phyloP scores from a whole-genome alignment of 1,140 invertebrate species.

The Neodiprion fabricii region DNA sequence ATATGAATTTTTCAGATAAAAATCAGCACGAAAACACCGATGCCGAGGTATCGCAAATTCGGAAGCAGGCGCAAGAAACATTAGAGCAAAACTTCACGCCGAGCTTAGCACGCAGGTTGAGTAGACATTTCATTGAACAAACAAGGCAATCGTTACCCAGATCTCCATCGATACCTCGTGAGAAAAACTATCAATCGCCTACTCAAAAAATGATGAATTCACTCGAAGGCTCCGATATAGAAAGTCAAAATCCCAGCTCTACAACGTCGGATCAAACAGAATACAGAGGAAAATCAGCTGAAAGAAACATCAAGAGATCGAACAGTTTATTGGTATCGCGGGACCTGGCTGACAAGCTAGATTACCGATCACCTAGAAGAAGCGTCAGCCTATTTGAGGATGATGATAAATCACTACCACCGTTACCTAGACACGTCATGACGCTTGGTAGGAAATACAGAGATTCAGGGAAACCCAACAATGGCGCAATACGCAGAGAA shows the following conservation, averaged over 20 bases:
- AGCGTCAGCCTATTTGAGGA: conserved; percentile 55
- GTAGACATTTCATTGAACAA: conserved; percentile 54
- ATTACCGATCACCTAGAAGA: conserved; percentile 35
- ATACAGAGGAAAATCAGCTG: conserved; percentile 36
- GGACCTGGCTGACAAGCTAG: conserved; percentile 26
- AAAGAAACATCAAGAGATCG: conserved; percentile 32
- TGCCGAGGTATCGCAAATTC: conserved; percentile 8
- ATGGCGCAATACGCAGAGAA: conserved; percentile 33
- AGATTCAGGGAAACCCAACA: conserved; percentile 23
- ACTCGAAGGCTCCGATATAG: conserved; percentile 14
- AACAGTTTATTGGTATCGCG: conserved; percentile 43
- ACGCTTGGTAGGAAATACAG: conserved; percentile 41
- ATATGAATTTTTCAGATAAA: conserved; percentile 49
- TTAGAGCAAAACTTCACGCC: conserved; percentile 52
- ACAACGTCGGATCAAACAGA: conserved; percentile 38
- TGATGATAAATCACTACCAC: conserved; percentile 31
- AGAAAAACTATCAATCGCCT: conserved; percentile 36
- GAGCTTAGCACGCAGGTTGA: conserved; percentile 52
- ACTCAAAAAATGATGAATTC: conserved; percentile 24
- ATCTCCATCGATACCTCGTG: conserved; percentile 45
- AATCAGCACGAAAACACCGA: conserved; percentile 30
- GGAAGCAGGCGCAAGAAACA: conserved; percentile 33
- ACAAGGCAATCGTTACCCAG: conserved; percentile 49
- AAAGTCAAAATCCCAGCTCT: conserved; percentile 16
- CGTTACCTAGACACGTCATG: conserved; percentile 37